phyloP scores from a whole-genome alignment of 2,113 vertebrate species.

The Panthera tigris region DNA sequence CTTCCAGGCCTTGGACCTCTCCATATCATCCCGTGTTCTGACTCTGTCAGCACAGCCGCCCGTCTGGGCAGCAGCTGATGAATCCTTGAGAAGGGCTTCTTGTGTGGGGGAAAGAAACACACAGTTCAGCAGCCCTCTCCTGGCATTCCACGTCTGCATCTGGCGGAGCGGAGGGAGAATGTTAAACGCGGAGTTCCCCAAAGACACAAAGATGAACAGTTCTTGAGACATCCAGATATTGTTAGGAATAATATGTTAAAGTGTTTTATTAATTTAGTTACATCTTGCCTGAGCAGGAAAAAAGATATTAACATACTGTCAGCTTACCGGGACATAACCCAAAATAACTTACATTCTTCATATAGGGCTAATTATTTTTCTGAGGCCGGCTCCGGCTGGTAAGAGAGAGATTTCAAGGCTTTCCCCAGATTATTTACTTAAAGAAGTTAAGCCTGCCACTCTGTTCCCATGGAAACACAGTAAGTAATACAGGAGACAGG shows the following conservation, averaged over 20 bases:
- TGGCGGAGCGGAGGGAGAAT: background rate
- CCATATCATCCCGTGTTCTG: background rate
- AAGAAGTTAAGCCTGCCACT: slow-evolving; percentile 52
- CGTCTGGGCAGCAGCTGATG: background rate
- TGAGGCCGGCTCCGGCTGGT: slow-evolving; percentile 66
- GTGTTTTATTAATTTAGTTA: slow-evolving; percentile 76
- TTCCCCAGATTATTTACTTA: slow-evolving; percentile 66
- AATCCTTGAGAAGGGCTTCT: background rate
- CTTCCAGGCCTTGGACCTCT: background rate
- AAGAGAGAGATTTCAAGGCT: slow-evolving; percentile 74
- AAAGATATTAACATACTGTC: slow-evolving; percentile 61
- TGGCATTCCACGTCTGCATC: background rate
- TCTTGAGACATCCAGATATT: slow-evolving; percentile 67
- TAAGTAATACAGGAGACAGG: slow-evolving; percentile 2
- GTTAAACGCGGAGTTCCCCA: slow-evolving; percentile 5
- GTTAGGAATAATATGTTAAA: slow-evolving; percentile 71
- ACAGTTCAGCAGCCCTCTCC: background rate
- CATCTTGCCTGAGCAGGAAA: slow-evolving; percentile 70
- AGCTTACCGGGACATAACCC: slow-evolving; percentile 75
- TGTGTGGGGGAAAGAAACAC: background rate
- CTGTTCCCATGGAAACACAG: slow-evolving; percentile 70
- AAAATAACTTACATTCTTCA: slow-evolving; percentile 77
- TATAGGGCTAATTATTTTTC: slow-evolving; percentile 78
- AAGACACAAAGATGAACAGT: slow-evolving; percentile 55
- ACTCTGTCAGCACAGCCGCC: background rate